Evolutionary conservation across 2,888 invertebrate species (phyloP), one percentile per base, ranked within the genome.

Genomic region (Leptinotarsa peninsularis): DNA sequence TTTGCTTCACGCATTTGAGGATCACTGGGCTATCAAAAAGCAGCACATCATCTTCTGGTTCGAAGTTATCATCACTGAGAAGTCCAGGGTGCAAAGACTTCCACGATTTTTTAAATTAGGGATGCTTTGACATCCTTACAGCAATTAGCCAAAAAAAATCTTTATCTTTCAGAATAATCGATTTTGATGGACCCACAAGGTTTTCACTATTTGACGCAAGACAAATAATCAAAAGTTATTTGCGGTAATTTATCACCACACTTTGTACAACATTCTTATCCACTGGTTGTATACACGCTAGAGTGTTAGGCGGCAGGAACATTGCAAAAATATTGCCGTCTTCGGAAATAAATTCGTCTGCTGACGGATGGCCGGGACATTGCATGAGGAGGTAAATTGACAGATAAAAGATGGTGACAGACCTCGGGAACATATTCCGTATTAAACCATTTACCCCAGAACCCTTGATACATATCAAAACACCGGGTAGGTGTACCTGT

Each of bases 371-470:
- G 33, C 33, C 33, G 33, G 1, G 7, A 33, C 58, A 73, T 49
- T 21, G 63, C 67, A 43, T 5, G 15, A 49, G 72, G 69, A 56
- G 33, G 10, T n/a, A 49, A 49, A 23, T 75, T 72, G 43, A 23
- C 43, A 43, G 13, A 69, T 5, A 27, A 27, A 27, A 27, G 5
- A 27, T 27, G 27, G 27, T 3, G 27, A 27, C 27, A 5, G 27
- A 72, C 75, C 27, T 10, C 49, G 50, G 76, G 73, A 15, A 73
- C 70, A 67, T 76, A 78, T 69, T 78, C 72, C n/a, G 70, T 60
- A 23, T 63, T 27, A 68, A 77, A 33, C 33, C 5, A 33, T 33
- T 33, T 33, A 27, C 5, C 27, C 27, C 5, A 33, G 7, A 33
- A 33, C 7, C 33, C 33, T 33, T 33, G 33, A 7, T 7, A 33